Percentiles rank a stretch among this genome's conserved stretches.
Evolutionary conservation across 2,113 vertebrate genomes (phyloP).

Genomic region (Xiphophorus hellerii): DNA sequence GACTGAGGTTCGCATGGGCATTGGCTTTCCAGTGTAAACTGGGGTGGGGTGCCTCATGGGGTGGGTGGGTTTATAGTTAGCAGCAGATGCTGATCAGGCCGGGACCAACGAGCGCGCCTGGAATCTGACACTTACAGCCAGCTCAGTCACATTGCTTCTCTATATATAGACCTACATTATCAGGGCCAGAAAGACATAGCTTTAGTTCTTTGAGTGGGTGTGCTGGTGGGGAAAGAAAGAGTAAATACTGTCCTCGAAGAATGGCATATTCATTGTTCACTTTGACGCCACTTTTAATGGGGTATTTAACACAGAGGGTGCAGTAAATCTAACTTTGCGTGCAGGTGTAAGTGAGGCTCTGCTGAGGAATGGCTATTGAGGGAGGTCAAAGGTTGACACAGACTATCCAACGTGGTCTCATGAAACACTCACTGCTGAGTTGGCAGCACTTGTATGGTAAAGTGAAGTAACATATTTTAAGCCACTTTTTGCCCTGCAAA

Average conservation of each 20-base stretch:
- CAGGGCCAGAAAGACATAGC: slow-evolving; percentile 64
- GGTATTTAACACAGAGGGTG: slow-evolving; percentile 1
- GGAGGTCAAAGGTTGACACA: slow-evolving; percentile 56
- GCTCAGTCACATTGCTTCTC: slow-evolving; percentile 78
- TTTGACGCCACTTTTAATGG: not conserved
- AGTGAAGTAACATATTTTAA: slow-evolving; percentile 19
- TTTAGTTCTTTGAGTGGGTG: slow-evolving; percentile 42
- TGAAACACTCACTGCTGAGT: slow-evolving; percentile 29
- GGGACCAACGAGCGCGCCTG: slow-evolving; percentile 72
- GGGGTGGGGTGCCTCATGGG: slow-evolving; percentile 50
- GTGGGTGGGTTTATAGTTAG: slow-evolving; percentile 80
- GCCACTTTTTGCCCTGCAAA: not conserved
- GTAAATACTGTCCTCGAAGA: slow-evolving; percentile 26
- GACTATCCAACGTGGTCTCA: slow-evolving; percentile 39
- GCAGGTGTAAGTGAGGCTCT: not conserved
- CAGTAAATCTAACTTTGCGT: slow-evolving; percentile 1
- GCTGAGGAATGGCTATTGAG: slow-evolving; percentile 3
- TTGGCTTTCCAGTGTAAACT: slow-evolving; percentile 52
- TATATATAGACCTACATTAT: slow-evolving; percentile 87
- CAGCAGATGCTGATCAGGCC: slow-evolving; percentile 85
- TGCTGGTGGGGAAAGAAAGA: slow-evolving; percentile 23
- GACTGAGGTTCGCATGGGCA: slow-evolving; percentile 64
- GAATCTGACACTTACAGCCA: slow-evolving; percentile 84
- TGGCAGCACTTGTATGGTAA: slow-evolving; percentile 17
- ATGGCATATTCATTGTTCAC: slow-evolving; percentile 26